Evolutionary conservation across 2,888 invertebrate genomes (phyloP).

Genomic region (Microdon myrmicae): DNA sequence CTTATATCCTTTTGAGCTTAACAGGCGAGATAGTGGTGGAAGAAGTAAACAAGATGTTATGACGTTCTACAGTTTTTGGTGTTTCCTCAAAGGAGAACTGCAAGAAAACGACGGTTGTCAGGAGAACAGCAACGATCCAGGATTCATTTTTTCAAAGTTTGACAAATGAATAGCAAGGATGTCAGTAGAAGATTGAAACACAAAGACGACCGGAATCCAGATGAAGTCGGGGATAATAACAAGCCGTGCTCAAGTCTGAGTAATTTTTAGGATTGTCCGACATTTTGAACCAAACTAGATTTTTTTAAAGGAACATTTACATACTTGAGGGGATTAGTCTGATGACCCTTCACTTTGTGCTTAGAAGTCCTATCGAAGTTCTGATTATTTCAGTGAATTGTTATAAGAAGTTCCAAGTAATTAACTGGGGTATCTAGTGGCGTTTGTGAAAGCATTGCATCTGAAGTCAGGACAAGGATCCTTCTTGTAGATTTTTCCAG

Average conservation of each 20-base stretch:
- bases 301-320: constrained; percentile 1
- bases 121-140: constrained; percentile 13
- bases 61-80: constrained; percentile 4
- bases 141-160: constrained; percentile 43
- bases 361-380: no score
- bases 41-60: constrained; percentile 45
- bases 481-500: no score
- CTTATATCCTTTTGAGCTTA: no score
- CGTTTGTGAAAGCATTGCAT: no score
- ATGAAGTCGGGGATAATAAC: constrained; percentile 18
- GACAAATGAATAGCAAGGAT: constrained; percentile 43
- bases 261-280: constrained; percentile 1
- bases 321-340: no score
- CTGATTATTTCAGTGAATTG: no score
- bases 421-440: no score
- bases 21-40: constrained; percentile 18
- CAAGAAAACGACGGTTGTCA: constrained; percentile 31
- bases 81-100: constrained; percentile 4
- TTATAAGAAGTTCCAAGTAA: no score
- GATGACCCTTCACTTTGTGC: background rate
- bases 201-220: constrained; percentile 8
- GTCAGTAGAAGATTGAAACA: constrained; percentile 9
- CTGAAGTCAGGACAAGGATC: no score
- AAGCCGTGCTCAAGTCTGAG: constrained; percentile 8
- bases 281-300: background rate